Evolutionary conservation across 2,888 invertebrate genomes (phyloP), one percentile per base, ranked within the genome.

Genomic region (Drosophila kanekoi): DNA sequence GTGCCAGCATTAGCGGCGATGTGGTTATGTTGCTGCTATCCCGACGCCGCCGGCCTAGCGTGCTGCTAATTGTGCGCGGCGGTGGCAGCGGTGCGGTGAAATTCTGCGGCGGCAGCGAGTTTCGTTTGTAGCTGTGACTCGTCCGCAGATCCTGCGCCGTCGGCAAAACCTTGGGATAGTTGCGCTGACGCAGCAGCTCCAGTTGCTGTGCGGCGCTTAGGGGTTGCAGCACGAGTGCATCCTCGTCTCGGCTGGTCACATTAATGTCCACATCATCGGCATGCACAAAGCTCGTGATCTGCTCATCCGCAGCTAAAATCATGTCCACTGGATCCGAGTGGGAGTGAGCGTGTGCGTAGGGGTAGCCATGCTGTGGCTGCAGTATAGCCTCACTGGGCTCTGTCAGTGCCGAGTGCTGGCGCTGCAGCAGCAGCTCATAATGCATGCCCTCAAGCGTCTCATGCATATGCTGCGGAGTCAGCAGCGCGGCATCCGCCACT

Each of bases 91-190:
- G 96, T 0, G 95, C 95, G n/a, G 56, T 49, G 45, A 89, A 90
- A 48, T 89, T 89, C 53, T 93, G 92, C 4, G 94, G 94, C 72
- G 95, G 96, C 90, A 96, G 92, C 20, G 82, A 82, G 38, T 82
- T 82, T 8, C 82, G 67, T 16, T 82, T 82, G 44, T 69, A 64
- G 40, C 53, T 71, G 10, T 35, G 48, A 20, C 47, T 41, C n/a
- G 23, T 20, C 10, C 54, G 63, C 40, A 87, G 49, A 20, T 82
- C 89, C 51, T 86, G 84, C 0, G 62, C 79, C 28, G 96, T 96
- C n/a, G 97, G 97, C 35, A 97, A 90, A 1, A 97, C 97, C 93
- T 97, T 97, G 0, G 97, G 97, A 89, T 95, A 97, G 90, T 97
- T 97, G 78, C 96, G 93, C 63, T 95, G 93, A 90, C 96, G 95